Percentiles rank a stretch among this genome's conserved stretches.
Evolutionary conservation across 2,797 vertebrate genomes (phyloP).

Genomic region (Amblyraja radiata): DNA sequence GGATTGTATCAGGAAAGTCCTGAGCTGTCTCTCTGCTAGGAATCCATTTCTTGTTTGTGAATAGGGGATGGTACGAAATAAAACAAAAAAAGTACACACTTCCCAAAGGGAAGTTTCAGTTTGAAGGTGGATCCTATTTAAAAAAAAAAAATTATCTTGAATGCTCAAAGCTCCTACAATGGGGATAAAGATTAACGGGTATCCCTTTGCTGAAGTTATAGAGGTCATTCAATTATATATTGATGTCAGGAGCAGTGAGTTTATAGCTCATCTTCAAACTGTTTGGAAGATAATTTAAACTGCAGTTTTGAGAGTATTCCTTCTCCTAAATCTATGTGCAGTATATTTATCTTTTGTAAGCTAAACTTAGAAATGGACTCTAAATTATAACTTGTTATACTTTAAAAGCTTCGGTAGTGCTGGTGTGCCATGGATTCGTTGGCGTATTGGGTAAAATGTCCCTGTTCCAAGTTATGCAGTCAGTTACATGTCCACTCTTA

Average conservation of each 20-base stretch:
- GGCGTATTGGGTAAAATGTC: background rate
- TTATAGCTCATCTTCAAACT: background rate
- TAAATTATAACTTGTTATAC: background rate
- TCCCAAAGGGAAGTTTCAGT: background rate
- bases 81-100: background rate
- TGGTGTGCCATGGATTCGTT: background rate
- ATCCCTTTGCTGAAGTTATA: conserved; percentile 10
- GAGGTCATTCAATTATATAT: background rate
- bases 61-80: conserved; percentile 18
- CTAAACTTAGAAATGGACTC: background rate
- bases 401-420: conserved; percentile 12
- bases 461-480: background rate
- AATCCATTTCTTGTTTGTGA: background rate
- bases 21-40: too few relatives aligned
- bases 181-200: background rate
- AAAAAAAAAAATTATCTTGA: background rate
- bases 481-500: background rate
- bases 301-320: background rate
- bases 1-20: background rate
- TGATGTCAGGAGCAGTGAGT: background rate
- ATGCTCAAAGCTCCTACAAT: background rate
- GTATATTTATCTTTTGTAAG: conserved; percentile 9
- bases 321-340: background rate
- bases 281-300: background rate
- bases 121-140: conserved; percentile 11